Conservation (phyloP, 1,140 invertebrate species). For the Listronotus bonariensis region DNA sequence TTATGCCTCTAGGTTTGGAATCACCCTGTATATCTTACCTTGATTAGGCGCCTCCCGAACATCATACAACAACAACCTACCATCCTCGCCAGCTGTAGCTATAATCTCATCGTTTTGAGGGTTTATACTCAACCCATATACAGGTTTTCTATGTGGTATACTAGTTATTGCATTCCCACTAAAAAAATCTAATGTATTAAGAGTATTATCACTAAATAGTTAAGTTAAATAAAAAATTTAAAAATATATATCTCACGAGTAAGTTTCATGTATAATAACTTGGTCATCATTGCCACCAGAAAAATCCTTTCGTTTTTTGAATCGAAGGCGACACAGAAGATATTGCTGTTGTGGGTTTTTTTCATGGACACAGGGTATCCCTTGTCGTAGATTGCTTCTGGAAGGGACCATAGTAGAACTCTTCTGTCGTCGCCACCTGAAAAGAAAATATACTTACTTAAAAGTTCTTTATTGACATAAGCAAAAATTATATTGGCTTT, state of each 20-base stretch:
- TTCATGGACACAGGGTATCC: conserved; percentile 74
- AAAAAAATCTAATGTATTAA: conserved; percentile 42
- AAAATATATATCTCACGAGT: conserved; percentile 65
- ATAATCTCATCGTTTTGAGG: conserved; percentile 82
- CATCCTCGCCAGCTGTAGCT: conserved; percentile 89
- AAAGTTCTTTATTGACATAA: too few species aligned
- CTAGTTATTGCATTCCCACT: conserved; percentile 75
- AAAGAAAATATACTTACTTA: conserved; percentile 34
- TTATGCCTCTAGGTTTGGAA: too few species aligned
- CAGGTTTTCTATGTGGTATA: conserved; percentile 84
- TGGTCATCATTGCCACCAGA: conserved; percentile 95
- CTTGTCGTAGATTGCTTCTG: conserved; percentile 70
- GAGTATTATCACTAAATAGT: too few species aligned
- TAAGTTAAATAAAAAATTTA: neutral
- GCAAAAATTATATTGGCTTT: too few species aligned
- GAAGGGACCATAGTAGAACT: conserved; percentile 86
- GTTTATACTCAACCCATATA: conserved; percentile 86
- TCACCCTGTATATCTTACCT: too few species aligned
- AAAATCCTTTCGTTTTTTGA: conserved; percentile 79
- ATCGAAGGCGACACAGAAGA: conserved; percentile 90
- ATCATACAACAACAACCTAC: conserved; percentile 84
- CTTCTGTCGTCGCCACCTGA: conserved; percentile 89
- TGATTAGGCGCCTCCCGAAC: conserved; percentile 67
- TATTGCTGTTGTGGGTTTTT: conserved; percentile 87
- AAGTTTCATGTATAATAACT: conserved; percentile 84